Conservation (phyloP, 2,888 invertebrate species). For the Calliopum simillimum region DNA sequence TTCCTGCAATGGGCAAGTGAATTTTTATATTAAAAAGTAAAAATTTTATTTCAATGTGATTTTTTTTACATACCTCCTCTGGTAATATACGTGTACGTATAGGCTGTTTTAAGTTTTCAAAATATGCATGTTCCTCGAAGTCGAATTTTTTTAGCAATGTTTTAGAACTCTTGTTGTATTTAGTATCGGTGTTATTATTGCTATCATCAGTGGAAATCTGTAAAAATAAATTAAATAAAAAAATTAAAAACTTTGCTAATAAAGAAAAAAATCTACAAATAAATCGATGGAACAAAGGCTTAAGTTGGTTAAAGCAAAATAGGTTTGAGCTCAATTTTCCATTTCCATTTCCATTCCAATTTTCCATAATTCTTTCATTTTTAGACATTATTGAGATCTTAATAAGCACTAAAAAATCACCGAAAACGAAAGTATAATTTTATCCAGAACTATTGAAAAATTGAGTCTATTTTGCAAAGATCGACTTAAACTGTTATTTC, state of each 20-base stretch:
- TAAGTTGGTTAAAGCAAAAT: too few relatives aligned
- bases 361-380: too few relatives aligned
- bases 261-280: too few relatives aligned
- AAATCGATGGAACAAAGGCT: too few relatives aligned
- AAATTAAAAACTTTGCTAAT: neutral
- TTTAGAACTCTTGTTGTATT: neutral
- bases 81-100: neutral
- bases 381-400: too few relatives aligned
- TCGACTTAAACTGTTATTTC: too few relatives aligned
- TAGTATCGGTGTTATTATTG: neutral
- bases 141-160: neutral
- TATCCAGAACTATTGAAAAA: too few relatives aligned
- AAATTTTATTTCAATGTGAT: neutral
- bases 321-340: too few relatives aligned
- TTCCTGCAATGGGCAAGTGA: neutral
- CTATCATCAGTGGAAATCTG: neutral
- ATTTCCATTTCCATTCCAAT: too few relatives aligned
- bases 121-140: neutral
- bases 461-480: too few relatives aligned
- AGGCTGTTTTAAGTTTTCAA: neutral
- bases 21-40: neutral
- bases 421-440: too few relatives aligned
- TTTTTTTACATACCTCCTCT: slow-evolving; percentile 15
- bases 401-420: too few relatives aligned
- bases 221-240: neutral